Conservation (phyloP, 2,888 invertebrate species). For the Pardosa pseudoannulata region DNA sequence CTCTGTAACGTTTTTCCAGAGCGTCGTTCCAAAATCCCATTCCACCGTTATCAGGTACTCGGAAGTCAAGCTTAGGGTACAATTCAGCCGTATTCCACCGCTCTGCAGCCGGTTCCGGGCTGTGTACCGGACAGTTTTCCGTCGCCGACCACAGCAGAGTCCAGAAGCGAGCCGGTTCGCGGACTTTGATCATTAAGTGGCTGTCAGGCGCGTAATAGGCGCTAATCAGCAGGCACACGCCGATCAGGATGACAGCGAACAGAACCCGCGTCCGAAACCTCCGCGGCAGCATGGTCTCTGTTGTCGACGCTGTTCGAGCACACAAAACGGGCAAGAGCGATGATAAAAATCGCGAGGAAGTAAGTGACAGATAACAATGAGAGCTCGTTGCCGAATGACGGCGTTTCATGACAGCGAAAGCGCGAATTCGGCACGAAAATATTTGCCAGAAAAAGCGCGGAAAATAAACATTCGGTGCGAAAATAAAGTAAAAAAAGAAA, state of each 20-base stretch:
- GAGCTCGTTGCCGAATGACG: background rate
- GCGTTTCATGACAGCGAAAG: background rate
- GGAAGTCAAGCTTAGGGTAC: constrained; percentile 50
- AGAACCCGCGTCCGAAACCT: constrained; percentile 34
- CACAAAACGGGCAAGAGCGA: background rate
- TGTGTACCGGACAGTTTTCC: background rate
- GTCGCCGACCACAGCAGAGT: background rate
- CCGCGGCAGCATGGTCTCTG: constrained; percentile 24
- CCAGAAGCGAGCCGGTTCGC: constrained; percentile 7
- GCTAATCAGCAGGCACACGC: constrained; percentile 22
- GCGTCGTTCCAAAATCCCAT: constrained; percentile 91
- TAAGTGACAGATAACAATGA: background rate
- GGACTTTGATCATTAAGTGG: background rate
- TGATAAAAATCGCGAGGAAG: background rate
- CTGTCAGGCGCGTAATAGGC: background rate
- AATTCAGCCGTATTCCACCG: constrained; percentile 34
- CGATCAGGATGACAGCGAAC: constrained; percentile 14
- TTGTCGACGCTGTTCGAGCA: background rate
- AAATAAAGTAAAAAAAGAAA: no score
- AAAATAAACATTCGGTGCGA: no score
- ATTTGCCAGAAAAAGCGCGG: background rate
- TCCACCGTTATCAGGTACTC: constrained; percentile 30
- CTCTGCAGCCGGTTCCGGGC: background rate
- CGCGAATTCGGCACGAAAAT: background rate
- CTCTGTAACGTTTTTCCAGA: constrained; percentile 89